Percentiles rank a stretch among this genome's conserved stretches.
Conservation (phyloP, 1,140 invertebrate species). For the Apis cerana region DNA sequence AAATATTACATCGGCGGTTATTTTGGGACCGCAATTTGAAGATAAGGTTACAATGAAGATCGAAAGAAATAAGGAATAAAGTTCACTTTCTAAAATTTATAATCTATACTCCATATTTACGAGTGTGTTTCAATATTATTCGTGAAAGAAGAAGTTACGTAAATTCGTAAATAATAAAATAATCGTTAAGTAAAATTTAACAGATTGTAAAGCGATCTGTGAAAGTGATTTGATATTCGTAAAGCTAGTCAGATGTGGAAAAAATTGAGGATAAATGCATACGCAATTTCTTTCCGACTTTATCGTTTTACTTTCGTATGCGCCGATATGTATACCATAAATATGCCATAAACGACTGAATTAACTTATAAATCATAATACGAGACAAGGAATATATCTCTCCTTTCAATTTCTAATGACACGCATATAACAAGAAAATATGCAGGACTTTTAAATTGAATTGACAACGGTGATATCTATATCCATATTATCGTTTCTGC, state of each 20-base stretch:
- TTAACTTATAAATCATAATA: constrained; percentile 13
- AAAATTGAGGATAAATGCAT: neutral
- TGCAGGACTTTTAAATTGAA: neutral
- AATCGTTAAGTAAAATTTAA: no score
- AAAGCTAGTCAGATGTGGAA: neutral
- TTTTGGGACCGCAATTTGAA: no score
- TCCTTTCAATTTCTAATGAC: constrained; percentile 1
- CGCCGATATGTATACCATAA: neutral
- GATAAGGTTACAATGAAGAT: no score
- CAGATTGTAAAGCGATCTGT: no score
- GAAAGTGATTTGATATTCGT: no score
- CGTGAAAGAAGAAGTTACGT: no score
- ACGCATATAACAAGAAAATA: neutral
- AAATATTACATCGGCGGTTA: no score
- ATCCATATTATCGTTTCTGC: neutral
- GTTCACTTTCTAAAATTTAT: no score
- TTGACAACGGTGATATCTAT: neutral
- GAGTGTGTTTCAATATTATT: no score
- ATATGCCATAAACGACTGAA: constrained; percentile 4
- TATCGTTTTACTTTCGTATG: neutral
- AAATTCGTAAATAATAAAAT: no score
- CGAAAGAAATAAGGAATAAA: no score
- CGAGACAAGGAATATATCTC: neutral
- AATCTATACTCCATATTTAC: no score
- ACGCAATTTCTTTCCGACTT: neutral